A percentile compares a stretch with the other conserved stretches of the same genome.
Conservation (phyloP, 2,888 invertebrate genomes). For the Mimachlamys varia region DNA sequence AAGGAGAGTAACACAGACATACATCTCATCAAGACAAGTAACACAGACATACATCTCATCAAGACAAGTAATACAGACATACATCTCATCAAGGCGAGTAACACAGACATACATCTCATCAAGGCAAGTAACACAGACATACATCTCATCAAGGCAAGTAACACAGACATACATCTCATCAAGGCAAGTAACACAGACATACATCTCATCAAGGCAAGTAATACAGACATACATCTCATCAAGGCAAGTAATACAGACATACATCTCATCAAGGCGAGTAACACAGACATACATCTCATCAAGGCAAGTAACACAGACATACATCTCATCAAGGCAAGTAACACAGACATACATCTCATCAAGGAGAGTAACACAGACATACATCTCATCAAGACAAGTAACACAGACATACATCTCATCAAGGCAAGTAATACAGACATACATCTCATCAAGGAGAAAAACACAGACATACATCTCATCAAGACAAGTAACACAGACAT, state of each 20-base stretch:
- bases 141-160: background rate
- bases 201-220: background rate
- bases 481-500: background rate
- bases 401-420: background rate
- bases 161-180: background rate
- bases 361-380: background rate
- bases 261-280: no score
- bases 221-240: background rate
- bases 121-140: background rate
- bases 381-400: no score
- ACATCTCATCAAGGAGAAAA: background rate
- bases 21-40: no score
- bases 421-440: background rate
- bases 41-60: background rate
- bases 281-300: background rate
- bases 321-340: background rate
- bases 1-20: background rate
- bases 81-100: no score
- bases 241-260: background rate
- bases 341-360: background rate
- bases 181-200: background rate
- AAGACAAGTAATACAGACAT: background rate
- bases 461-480: background rate
- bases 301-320: background rate
- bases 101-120: background rate